Base-by-base conservation (phyloP, 1,140 invertebrate genomes). In the Drosophila persimilis region DNA sequence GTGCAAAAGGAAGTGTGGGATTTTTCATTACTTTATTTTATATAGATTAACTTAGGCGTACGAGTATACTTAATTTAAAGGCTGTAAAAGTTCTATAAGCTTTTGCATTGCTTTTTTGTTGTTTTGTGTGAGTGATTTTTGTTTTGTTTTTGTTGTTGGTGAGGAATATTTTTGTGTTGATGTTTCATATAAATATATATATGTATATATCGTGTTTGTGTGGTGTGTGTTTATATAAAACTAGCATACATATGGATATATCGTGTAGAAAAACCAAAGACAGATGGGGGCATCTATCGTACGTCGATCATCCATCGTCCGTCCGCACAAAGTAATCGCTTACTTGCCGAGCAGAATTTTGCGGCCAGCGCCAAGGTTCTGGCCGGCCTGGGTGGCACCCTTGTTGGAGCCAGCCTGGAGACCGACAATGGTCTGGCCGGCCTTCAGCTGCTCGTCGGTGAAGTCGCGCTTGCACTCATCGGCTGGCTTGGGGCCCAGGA, bases 371-470 rank as follows among this genome's bases (percentile, higher is more conserved):
- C 98, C 98, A 60, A 99, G 95, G 92, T 95, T 99, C 91, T 97
- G 95, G 3, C 98, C 98, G 46, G 96, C 95, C 92, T 98, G 97
- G 47, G 96, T 96, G 70, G 97, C 97, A 43, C 97, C 98, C 91
- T 98, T 98, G 94, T 99, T 99, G 80, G 94, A 95, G n/a, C 98
- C 98, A 79, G 97, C 97, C 93, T 99, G 98, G 11, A 99, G 94
- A 80, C 97, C 97, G 84, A 99, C 97, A 48, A 98, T 93, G 46
- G 94, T 95, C 91, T 99, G 95, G 9, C 98, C 98, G 63, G 97
- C 97, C 66, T 95, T 94, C 59, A 99, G 91, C 90, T 98, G 96
- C 81, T 98, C 97, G 17, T 98, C 97, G 1, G 95, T 96, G 92
- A 98, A 99, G 43, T 98, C 95, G 39, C 98, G 95, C 92, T 96